These are phyloP conservation scores for Acanthopleura granulata DNA, from an alignment of 2,888 invertebrate species.

Conservation along the genomic window DNA sequence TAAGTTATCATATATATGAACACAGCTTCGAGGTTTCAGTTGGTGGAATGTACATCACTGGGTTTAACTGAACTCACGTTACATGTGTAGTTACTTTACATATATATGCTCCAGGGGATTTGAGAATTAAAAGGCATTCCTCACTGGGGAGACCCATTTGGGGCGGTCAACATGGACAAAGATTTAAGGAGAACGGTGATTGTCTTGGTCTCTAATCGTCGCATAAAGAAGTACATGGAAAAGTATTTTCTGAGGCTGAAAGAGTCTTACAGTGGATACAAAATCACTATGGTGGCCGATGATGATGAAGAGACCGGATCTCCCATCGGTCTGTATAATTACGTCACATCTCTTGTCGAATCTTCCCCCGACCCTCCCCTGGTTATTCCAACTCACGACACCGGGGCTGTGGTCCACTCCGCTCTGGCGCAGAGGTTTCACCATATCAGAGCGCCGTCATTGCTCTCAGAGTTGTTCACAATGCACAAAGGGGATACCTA, in stretches of 20 bases:
- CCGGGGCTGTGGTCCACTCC: not conserved
- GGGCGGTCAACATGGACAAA: too few species aligned
- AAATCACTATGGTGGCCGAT: not conserved
- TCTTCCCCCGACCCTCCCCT: not conserved
- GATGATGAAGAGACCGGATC: not conserved
- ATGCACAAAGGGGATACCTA: slow-evolving; percentile 5
- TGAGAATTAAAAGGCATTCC: too few species aligned
- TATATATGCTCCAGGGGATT: too few species aligned
- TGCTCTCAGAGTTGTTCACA: not conserved
- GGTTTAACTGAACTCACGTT: too few species aligned
- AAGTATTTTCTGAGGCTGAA: not conserved
- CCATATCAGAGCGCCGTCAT: not conserved
- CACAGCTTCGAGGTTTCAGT: too few species aligned
- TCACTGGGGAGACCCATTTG: too few species aligned
- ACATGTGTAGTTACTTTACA: too few species aligned
- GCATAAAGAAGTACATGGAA: not conserved
- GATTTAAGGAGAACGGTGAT: not conserved
- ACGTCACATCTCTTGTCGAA: not conserved
- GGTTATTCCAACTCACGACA: slow-evolving; percentile 12
- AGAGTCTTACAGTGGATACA: not conserved
- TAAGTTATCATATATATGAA: too few species aligned
- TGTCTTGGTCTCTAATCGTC: not conserved
- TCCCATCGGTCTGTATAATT: not conserved
- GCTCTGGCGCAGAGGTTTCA: not conserved
- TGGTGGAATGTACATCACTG: too few species aligned